Evolutionary conservation across 2,797 vertebrate genomes (phyloP).

Genomic region (Brachyrhaphis roseni): DNA sequence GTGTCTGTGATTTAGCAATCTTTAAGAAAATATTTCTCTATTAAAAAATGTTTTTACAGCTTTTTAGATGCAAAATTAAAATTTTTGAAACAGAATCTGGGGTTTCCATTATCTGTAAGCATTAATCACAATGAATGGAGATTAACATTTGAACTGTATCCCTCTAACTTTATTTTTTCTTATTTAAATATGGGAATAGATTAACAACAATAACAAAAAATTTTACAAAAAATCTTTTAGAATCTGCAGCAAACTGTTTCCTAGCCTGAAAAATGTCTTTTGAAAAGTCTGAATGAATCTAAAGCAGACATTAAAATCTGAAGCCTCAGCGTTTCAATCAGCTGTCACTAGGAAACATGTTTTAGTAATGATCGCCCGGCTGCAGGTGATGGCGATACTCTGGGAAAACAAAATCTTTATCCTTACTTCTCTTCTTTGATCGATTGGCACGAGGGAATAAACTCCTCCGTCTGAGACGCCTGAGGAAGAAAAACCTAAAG

Average conservation of each 20-base stretch:
- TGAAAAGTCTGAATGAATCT: not conserved
- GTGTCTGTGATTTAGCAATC: no score
- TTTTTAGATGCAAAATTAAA: not conserved
- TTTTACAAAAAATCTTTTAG: not conserved
- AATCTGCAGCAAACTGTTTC: not conserved
- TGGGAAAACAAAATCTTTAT: not conserved
- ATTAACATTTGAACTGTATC: not conserved
- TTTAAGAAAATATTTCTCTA: no score
- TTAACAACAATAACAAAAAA: not conserved
- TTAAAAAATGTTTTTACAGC: no score
- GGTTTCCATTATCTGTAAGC: not conserved
- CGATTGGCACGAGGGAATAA: slow-evolving; percentile 9
- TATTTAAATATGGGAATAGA: not conserved
- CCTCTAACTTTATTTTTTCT: no score
- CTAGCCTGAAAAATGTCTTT: no score
- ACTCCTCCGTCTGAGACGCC: slow-evolving; percentile 7
- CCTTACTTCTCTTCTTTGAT: slow-evolving; percentile 14
- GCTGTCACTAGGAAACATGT: slow-evolving; percentile 2
- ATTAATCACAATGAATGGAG: not conserved
- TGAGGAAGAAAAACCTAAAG: slow-evolving; percentile 4
- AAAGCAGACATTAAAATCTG: not conserved
- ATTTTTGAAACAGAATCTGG: not conserved
- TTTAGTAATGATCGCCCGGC: slow-evolving; percentile 5
- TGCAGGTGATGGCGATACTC: not conserved
- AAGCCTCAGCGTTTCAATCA: not conserved